Evolutionary conservation across 2,797 vertebrate species (phyloP), one percentile per base, ranked within the genome.

Genomic region (Erethizon dorsatum): DNA sequence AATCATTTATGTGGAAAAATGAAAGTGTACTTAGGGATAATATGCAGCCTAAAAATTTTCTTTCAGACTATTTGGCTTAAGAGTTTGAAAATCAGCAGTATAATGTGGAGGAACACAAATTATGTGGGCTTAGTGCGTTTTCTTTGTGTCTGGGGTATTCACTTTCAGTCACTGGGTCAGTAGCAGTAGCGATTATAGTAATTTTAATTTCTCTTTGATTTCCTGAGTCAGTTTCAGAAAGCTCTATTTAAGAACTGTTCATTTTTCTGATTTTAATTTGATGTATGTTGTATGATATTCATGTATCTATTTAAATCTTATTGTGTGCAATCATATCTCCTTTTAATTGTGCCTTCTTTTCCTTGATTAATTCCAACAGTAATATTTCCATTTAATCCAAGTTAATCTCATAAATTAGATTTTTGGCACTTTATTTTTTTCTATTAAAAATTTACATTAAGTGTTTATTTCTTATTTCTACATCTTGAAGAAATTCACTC

Each of bases 1-100:
- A 90, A 63, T 5, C 6, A 97, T 88, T 85, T 92, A 78, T 31
- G 63, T n/a, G 77, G 22, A 77, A 94, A 86, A 88, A 56, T 50
- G 33, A 65, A 82, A 85, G 10, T 54, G 2, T 47, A 61, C 26
- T 59, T 65, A 50, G 9, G 18, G 31, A 69, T 33, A 71, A 83
- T 69, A 73, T 28, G 56, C 20, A 50, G 2, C 14, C n/a, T 78
- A 85, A 82, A 83, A 56, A 0, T 87, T 97, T 95, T 90, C 33
- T 31, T 88, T 96, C 31, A 54, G 41, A 61, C 50, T 83, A 71
- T 79, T 41, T 79, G 89, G 0, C 28, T 90, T 83, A 86, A 88
- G 92, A 83, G 3, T 56, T 94, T 83, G 52, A 92, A 93, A 90
- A 65, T 54, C 33, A 61, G 69, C 13, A 86, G 22, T 47, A 56